Evolutionary conservation across 2,797 vertebrate species (phyloP), one percentile per base, ranked within the genome.

Genomic region (Perodicticus potto): DNA sequence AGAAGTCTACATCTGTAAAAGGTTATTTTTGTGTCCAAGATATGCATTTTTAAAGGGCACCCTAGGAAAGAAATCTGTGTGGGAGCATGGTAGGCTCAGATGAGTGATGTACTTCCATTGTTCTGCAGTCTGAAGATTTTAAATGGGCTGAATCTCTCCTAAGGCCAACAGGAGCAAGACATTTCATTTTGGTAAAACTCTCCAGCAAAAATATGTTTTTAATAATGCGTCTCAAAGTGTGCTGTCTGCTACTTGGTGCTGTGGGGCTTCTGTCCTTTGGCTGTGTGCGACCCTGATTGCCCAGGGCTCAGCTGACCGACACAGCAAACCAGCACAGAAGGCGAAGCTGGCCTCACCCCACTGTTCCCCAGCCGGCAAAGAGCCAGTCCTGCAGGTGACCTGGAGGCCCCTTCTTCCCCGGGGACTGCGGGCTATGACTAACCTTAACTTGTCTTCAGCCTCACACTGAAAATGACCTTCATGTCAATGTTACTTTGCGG

Each of bases 201-300:
- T 95, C 57, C 20, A 27, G 92, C 43, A 34, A 78, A 95, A 97
- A 72, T 22, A 97, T 84, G 93, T 37, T 23, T 9, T 40, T 93
- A 93, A 97, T 57, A 96, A 93, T 5, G 27, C 57, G 49, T 67
- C 12, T 4, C 27, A 17, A 27, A 86, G 86, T 32, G 27, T 49
- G 20, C 29, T 43, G 27, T 78, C 9, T 19, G 92, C 43, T 61
- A 20, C 32, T 85, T 3, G 16, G 25, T 88, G 37, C 19, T 34
- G 77, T 13, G 2, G 57, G 27, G 57, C 88, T 16, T 14, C 88
- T 59, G 0, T 37, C 82, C 5, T 34, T 59, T 94, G 34, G 0
- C 6, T n/a, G 32, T 14, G 4, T 40, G 85, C 32, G 65, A 63
- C 3, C 2, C 45, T 93, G 49, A 4, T 2, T 63, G 81, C 76